Percentiles rank a stretch among this genome's conserved stretches.
phyloP scores from a whole-genome alignment of 2,888 invertebrate species.

The Agrilus mali region DNA sequence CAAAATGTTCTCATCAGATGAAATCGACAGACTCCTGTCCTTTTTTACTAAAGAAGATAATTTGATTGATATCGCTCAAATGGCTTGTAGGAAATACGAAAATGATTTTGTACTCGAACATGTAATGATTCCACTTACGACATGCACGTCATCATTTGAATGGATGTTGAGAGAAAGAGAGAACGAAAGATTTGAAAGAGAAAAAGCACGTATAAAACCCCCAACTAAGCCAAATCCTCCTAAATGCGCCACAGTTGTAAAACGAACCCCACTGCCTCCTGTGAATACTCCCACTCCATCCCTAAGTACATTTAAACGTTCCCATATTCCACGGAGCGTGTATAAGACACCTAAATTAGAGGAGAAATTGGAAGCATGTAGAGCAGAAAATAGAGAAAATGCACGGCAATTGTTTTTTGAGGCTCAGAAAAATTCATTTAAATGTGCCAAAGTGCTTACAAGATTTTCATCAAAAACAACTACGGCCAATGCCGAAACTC shows the following conservation, averaged over 20 bases:
- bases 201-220: slow-evolving; percentile 4
- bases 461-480: slow-evolving; percentile 7
- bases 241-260: slow-evolving; percentile 9
- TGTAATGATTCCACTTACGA: slow-evolving; percentile 38
- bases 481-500: neutral
- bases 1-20: slow-evolving; percentile 12
- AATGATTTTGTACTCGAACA: slow-evolving; percentile 38
- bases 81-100: slow-evolving; percentile 38
- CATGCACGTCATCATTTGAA: slow-evolving; percentile 19
- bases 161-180: slow-evolving; percentile 11
- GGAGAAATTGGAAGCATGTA: slow-evolving; percentile 15
- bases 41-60: slow-evolving; percentile 37
- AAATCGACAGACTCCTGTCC: slow-evolving; percentile 25
- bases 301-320: slow-evolving; percentile 11
- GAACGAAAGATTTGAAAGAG: slow-evolving; percentile 4
- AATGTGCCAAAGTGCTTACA: slow-evolving; percentile 13
- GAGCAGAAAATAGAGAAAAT: slow-evolving; percentile 17
- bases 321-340: slow-evolving; percentile 15
- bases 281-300: slow-evolving; percentile 12
- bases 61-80: slow-evolving; percentile 34
- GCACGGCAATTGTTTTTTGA: slow-evolving; percentile 18
- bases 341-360: slow-evolving; percentile 12
- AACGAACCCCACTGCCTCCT: slow-evolving; percentile 7
- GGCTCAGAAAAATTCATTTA: slow-evolving; percentile 18
- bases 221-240: slow-evolving; percentile 19